phyloP scores from a whole-genome alignment of 2,888 invertebrate genomes.

The Chymomyza procnemis region DNA sequence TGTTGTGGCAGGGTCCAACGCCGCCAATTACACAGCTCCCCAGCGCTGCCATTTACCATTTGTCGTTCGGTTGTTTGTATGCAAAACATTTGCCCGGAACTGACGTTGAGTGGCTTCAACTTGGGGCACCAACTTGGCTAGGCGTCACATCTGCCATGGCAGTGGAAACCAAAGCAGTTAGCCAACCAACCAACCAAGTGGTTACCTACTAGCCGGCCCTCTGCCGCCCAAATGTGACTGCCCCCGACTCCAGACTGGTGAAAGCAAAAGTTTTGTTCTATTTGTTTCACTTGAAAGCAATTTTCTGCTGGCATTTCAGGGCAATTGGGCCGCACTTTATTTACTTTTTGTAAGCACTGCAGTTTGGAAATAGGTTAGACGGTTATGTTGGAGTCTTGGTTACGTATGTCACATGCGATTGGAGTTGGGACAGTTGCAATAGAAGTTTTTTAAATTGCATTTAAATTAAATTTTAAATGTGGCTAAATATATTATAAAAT shows the following conservation, averaged over 20 bases:
- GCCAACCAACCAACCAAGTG: conserved; percentile 33
- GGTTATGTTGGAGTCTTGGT: background rate
- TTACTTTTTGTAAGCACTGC: background rate
- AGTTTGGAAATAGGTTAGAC: background rate
- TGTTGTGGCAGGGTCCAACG: conserved; percentile 42
- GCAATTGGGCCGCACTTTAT: background rate
- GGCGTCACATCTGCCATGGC: conserved; percentile 23
- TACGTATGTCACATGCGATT: background rate
- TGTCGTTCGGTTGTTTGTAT: conserved; percentile 48
- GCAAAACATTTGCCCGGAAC: conserved; percentile 56
- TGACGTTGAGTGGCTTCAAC: conserved; percentile 64
- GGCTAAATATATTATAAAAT: too few species aligned
- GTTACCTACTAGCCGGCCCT: conserved; percentile 33
- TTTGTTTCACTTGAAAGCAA: conserved; percentile 59
- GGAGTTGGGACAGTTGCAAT: background rate
- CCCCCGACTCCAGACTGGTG: conserved; percentile 43
- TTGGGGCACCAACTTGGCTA: background rate
- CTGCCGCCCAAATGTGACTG: background rate
- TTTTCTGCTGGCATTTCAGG: background rate
- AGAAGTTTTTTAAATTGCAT: too few species aligned
- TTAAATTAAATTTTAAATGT: too few species aligned
- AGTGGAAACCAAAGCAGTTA: conserved; percentile 33
- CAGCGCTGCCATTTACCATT: background rate
- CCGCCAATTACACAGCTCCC: conserved; percentile 17
- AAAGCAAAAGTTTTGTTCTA: conserved; percentile 71